Evolutionary conservation across 2,797 vertebrate genomes (phyloP), one percentile per base, ranked within the genome.

Genomic region (Xyrichtys novacula): DNA sequence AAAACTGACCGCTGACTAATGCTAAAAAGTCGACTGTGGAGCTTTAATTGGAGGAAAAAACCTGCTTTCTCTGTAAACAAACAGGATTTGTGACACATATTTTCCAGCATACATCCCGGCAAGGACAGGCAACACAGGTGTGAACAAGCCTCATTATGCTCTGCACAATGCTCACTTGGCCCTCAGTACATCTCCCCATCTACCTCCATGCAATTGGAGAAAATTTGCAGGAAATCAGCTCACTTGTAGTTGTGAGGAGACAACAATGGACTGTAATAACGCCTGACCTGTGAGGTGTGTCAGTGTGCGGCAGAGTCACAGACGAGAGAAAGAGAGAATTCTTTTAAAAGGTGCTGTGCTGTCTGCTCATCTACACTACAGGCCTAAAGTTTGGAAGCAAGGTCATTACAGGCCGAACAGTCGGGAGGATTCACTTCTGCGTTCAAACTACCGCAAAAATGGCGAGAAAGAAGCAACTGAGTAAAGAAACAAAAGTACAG

Each of bases 141-240:
- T 49, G 22, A 58, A 63, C 20, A 2, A 42, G 31, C 15, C 43
- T 74, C 39, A 76, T 74, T 74, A 57, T 60, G 39, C 26, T n/a
- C 10, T 34, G 12, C 19, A 39, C 32, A 46, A 22, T 0, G 1
- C 10, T 44, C 43, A 39, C 17, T 46, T 48, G 26, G 15, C 34
- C 6, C 36, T 55, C 25, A 66, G 31, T 39, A 22, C 6, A 29
- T 48, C 5, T 9, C 7, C 39, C 48, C 36, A 17, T 56, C 19
- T 14, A 23, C 31, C 25, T 36, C 32, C 74, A 50, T 72, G 23
- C 31, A 72, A 63, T 65, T 70, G 36, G 58, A 60, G 28, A 12
- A 25, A 54, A 76, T 66, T 65, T 29, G 64, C 46, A 61, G 79
- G 64, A 82, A 76, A 82, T 80, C 38, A 62, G 60, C 76, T 76